These are phyloP conservation scores for Amblyopsis hoosieri DNA, from an alignment of 2,797 vertebrate species.

Conservation along the genomic window DNA sequence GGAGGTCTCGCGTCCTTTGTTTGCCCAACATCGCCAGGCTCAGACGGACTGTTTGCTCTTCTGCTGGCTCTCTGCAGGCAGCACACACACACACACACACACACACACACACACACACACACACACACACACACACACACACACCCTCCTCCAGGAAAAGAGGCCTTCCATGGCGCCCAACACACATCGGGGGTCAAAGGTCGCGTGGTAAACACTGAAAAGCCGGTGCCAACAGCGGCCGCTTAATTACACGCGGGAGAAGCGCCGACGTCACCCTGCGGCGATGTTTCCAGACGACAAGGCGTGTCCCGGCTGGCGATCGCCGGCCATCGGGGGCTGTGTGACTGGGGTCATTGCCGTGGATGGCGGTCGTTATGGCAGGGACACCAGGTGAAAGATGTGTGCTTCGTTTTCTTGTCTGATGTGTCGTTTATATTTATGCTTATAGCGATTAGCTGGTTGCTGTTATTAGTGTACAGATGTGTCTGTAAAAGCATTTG, in stretches of 20 bases:
- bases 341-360: slow-evolving; percentile 54
- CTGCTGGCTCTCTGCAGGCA: slow-evolving; percentile 49
- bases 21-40: slow-evolving; percentile 57
- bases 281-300: slow-evolving; percentile 55
- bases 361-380: slow-evolving; percentile 25
- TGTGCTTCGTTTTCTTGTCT: slow-evolving; percentile 4
- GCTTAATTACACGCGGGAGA: slow-evolving; percentile 57
- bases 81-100: slow-evolving; percentile 45
- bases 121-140: slow-evolving; percentile 35
- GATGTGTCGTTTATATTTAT: not conserved
- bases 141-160: slow-evolving; percentile 62
- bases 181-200: slow-evolving; percentile 1
- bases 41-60: slow-evolving; percentile 46
- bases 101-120: slow-evolving; percentile 18
- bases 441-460: no score
- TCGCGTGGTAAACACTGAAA: not conserved
- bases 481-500: no score
- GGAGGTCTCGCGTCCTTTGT: slow-evolving; percentile 49
- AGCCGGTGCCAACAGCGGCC: not conserved
- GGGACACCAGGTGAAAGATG: slow-evolving; percentile 41
- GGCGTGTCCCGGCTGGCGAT: slow-evolving; percentile 41
- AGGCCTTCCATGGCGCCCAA: slow-evolving; percentile 29
- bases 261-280: slow-evolving; percentile 54
- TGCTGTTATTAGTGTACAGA: no score
- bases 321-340: slow-evolving; percentile 51